Base-by-base conservation (phyloP, 2,797 vertebrate genomes). In the Neosilurus hyrtlii region DNA sequence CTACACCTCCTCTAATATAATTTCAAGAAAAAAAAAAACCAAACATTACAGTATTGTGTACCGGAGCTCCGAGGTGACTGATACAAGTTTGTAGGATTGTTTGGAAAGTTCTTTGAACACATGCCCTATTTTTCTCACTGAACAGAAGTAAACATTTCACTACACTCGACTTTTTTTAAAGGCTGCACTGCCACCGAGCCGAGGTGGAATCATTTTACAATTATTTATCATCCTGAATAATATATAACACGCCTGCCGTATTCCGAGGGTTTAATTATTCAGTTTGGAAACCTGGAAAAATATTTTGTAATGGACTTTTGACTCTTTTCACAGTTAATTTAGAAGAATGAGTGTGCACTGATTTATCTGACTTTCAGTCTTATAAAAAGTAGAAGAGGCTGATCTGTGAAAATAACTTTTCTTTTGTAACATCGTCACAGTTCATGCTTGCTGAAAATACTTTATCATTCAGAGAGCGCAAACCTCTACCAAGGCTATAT, bases 251-350 rank as follows among this genome's bases (percentile, higher is more conserved):
- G 0, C 15, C 52, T 74, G 52, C 72, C 30, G 24, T 62, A 1
- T 1, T 62, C 7, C 0, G 18, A 57, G 30, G 54, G 54, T 37
- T 74, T 59, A 20, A 59, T 59, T 75, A 59, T 37, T 75, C 10
- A 75, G 26, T 59, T 75, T 22, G 54, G 30, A 2, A 37, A 37
- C 51, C 12, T 54, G 70, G 14, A 4, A 43, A 51, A 54, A 59
- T 75, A 59, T 75, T 75, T 59, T 59, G 35, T 20, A 74, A 74
- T 26, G 10, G 73, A 75, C 11, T 37, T 56, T 26, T 74, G 56
- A 20, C 51, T 73, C 24, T 54, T 37, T 49, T 12, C 18, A 43
- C 10, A 70, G 22, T 52, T 52, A 1, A 15, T 24, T 74, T 57
- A 12, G 4, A 54, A 56, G 9, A 43, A 68, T 10, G 43, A 8